Base-by-base conservation (phyloP, 35 echinoderm and acorn worm genomes). In the Apostichopus californicus region DNA sequence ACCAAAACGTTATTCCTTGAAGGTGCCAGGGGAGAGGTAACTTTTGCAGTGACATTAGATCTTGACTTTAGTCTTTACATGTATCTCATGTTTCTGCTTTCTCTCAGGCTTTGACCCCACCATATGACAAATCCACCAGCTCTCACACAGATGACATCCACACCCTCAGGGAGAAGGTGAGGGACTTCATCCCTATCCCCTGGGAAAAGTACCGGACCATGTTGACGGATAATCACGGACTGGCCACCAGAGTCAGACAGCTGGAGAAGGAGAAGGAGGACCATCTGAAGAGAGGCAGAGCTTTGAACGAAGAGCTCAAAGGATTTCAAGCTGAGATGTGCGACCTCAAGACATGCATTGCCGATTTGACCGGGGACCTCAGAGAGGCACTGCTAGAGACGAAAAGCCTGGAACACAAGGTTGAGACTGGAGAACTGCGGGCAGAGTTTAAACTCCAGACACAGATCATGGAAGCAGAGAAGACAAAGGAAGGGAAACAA, bases 361-460 rank as follows among this genome's bases (percentile, higher is more conserved):
- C 14, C 15, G 3, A 66, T 9, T 58, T 87, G 9, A 87, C 86
- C 8, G 64, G 86, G 28, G 86, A 87, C 86, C 22, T 87, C 10
- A 59, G 24, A 52, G 57, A 87, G 10, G 86, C 86, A 8, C 18
- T 87, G 1, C 86, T 59, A 10, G 57, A 87, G 57, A 68, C 18
- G 3, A 56, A 71, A 52, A 59, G 22, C 15, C 86, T 87, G 4
- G 57, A 66, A 59, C 86, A 87, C 54, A 87, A 26, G 24, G 8
- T 87, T 14, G 58, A 59, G 86, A 87, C 22, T 9, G 86, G 59
- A 28, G 86, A 87, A 14, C 54, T 87, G 1, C 59, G 22, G 57
- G 86, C 86, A 66, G 86, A 87, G 25, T 87, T 65, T 13, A 87
- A 71, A 20, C 57, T 87, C 2, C 57, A 87, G 23, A 24, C 86